phyloP scores from a whole-genome alignment of 2,888 invertebrate species.

The Platycheirus albimanus region DNA sequence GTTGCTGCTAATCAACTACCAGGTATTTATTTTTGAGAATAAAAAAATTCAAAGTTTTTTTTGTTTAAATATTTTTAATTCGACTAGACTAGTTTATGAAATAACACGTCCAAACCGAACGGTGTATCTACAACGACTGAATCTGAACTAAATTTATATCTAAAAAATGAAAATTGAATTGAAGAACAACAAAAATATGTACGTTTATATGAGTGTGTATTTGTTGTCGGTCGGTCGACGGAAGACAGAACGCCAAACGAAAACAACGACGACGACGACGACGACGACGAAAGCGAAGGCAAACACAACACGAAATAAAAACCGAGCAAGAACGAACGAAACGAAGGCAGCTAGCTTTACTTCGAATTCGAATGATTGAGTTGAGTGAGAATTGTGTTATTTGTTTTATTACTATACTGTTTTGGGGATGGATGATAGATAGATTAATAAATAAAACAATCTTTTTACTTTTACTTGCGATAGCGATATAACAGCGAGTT shows the following conservation, averaged over 20 bases:
- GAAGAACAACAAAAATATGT: slow-evolving; percentile 32
- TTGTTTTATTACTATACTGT: slow-evolving; percentile 16
- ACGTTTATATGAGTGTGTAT: slow-evolving; percentile 1
- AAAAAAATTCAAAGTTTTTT: slow-evolving; percentile 3
- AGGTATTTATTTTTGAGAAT: slow-evolving; percentile 3
- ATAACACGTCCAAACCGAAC: slow-evolving; percentile 68
- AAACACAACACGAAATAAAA: slow-evolving; percentile 6
- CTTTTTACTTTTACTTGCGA: background rate
- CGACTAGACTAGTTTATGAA: background rate
- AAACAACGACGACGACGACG: background rate
- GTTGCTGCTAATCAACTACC: slow-evolving; percentile 61
- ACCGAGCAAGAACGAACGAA: background rate
- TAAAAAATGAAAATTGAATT: slow-evolving; percentile 65
- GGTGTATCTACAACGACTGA: slow-evolving; percentile 69
- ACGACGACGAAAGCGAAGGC: slow-evolving; percentile 34
- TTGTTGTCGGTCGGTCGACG: too few relatives aligned
- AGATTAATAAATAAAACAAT: slow-evolving; percentile 8
- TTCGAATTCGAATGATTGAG: slow-evolving; percentile 35
- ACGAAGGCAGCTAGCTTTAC: slow-evolving; percentile 34
- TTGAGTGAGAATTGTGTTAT: slow-evolving; percentile 21
- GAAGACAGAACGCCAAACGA: slow-evolving; percentile 9
- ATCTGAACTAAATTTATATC: slow-evolving; percentile 56
- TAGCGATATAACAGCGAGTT: background rate
- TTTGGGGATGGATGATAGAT: slow-evolving; percentile 3
- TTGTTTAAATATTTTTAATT: background rate